Base-by-base conservation (phyloP, 2,888 invertebrate genomes). In the Dynastes tityus region DNA sequence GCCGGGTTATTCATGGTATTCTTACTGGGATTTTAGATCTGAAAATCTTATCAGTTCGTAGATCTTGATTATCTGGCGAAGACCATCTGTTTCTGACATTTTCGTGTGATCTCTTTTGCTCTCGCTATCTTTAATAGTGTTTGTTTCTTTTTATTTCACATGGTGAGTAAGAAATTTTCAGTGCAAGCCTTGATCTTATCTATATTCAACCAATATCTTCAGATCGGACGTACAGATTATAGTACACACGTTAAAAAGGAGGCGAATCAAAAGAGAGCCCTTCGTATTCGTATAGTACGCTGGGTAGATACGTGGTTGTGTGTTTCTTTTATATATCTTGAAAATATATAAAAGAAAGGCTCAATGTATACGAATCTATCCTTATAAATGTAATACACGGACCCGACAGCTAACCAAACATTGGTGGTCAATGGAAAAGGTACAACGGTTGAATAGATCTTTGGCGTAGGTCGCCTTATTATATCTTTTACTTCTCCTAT, bases 341-440 rank as follows among this genome's bases (percentile, higher is more conserved):
- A n/a, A 58, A 22, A 16, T 22, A 16, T 8, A 55, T 22, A 58
- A 58, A 58, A 58, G 55, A 58, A 58, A 45, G 45, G 22, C 22
- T 22, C 55, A 27, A 22, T 58, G 55, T 58, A 22, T 45, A 45
- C 11, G 45, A 11, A 45, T 45, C 8, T 58, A 58, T 58, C 55
- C 55, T 22, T 58, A 58, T 58, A 58, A 58, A 58, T 58, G 55
- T 58, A 22, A 58, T 58, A 58, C 55, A 22, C 22, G 22, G 55
- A 58, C 27, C 55, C 55, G 67, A 67, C 67, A 67, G 67, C 67
- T 67, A 67, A 67, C 67, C 67, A 67, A 67, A 67, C 67, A 67
- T 67, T 27, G 45, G 67, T 67, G 67, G 67, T 67, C 67, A 67
- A 67, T 67, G 22, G 67, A 32, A 40, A 40, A 22, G 32, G 32